A percentile compares a stretch with the other conserved stretches of the same genome.
These are phyloP conservation scores for Microctonus brassicae DNA, from an alignment of 2,888 invertebrate species.

Conservation along the genomic window DNA sequence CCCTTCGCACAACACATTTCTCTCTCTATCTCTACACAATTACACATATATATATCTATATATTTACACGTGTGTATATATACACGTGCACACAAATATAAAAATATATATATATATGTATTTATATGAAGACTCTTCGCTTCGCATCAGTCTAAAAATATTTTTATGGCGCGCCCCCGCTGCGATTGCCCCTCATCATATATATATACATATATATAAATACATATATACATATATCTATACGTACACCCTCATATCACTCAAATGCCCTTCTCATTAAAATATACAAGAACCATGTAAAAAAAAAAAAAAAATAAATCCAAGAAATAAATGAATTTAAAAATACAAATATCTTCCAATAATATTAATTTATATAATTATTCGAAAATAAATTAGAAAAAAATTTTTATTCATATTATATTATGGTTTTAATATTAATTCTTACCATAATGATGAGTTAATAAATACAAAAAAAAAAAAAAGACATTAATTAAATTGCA, in stretches of 20 bases:
- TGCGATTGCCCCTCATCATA: conserved; percentile 52
- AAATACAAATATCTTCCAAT: not conserved
- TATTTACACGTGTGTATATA: conserved; percentile 3
- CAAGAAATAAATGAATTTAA: not conserved
- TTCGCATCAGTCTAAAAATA: conserved; percentile 65
- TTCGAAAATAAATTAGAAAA: too few relatives aligned
- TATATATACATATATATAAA: conserved; percentile 32
- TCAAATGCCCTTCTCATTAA: not conserved
- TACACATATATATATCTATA: not conserved
- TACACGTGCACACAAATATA: not conserved
- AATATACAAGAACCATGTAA: not conserved
- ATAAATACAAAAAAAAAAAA: too few relatives aligned
- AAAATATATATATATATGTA: too few relatives aligned
- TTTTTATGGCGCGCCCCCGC: conserved; percentile 69
- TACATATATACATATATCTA: conserved; percentile 41
- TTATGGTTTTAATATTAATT: too few relatives aligned
- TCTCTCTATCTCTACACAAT: conserved; percentile 14
- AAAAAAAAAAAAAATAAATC: conserved; percentile 8
- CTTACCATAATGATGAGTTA: not conserved
- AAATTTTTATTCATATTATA: too few relatives aligned
- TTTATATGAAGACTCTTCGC: not conserved
- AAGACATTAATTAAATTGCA: not conserved
- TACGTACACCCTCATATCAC: not conserved
- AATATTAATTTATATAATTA: too few relatives aligned
- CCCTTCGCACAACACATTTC: conserved; percentile 10